Evolutionary conservation across 2,113 vertebrate species (phyloP), one percentile per base, ranked within the genome.

Genomic region (Oreochromis tanganicae): DNA sequence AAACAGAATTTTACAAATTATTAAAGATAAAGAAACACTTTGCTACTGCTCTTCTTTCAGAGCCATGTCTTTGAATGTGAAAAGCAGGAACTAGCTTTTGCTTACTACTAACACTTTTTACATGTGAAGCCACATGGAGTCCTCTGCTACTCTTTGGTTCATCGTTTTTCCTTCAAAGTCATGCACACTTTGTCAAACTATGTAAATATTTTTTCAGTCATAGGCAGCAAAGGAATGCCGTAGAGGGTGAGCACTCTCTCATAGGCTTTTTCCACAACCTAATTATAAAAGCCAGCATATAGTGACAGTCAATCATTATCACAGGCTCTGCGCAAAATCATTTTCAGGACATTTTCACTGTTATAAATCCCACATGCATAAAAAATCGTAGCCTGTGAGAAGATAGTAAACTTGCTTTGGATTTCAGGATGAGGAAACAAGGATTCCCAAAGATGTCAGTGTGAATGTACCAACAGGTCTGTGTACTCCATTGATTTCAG

Each of bases 321-420:
- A 85, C 17, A 88, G 71, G 46, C 75, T 90, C 56, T 24, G 19
- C 75, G 78, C 32, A 82, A 90, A 90, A 88, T 14, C 24, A 46
- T 88, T 96, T 96, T 85, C 14, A 95, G 96, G 94, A 93, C 91
- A 86, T 81, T 88, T 91, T 34, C 21, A 34, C 21, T 29, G 61
- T 89, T 61, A 86, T 12, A 93, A 93, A 94, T 95, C 92, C 84
- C 88, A 32, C 14, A 5, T 82, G 81, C 12, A 11, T 78, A 89
- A 87, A 87, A 97, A 93, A 96, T 95, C 94, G 94, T 88, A 90
- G 41, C 59, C 21, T 16, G 66, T 89, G 86, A 95, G 59, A 85
- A 32, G 82, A 89, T 56, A 17, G 38, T 93, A 97, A 93, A 96
- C 91, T 94, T 94, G 93, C 92, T 94, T 93, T 52, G 91, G 94